These are phyloP conservation scores for Machaerirhynchus nigripectus DNA, from an alignment of 2,113 vertebrate species.

Conservation along the genomic window DNA sequence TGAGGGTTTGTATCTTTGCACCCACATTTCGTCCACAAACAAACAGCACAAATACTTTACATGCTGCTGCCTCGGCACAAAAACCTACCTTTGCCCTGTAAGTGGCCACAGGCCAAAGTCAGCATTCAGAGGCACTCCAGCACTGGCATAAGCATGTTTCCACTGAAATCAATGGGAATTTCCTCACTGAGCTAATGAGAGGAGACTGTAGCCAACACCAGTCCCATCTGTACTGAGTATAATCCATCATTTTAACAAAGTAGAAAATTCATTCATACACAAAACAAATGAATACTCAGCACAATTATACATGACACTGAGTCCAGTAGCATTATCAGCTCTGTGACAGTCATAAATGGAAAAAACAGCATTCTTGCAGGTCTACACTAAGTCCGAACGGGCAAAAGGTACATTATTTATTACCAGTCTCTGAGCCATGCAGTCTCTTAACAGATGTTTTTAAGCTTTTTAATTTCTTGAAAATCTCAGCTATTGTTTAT, in stretches of 20 bases:
- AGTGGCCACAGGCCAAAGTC: neutral
- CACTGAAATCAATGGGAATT: neutral
- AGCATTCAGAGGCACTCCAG: neutral
- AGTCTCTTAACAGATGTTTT: neutral
- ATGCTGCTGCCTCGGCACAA: neutral
- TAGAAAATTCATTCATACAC: neutral
- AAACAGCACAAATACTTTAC: neutral
- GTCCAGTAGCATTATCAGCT: neutral
- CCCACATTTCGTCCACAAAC: neutral
- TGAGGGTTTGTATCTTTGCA: neutral
- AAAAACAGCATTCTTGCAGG: neutral
- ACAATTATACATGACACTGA: neutral
- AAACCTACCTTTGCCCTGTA: neutral
- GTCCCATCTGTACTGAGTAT: neutral
- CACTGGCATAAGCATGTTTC: neutral
- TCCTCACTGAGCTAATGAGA: neutral
- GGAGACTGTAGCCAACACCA: neutral
- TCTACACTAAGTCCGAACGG: neutral
- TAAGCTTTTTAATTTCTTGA: neutral
- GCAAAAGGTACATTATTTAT: neutral
- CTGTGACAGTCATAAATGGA: neutral
- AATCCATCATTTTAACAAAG: conserved; percentile 13
- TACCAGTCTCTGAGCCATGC: neutral
- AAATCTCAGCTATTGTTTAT: neutral
- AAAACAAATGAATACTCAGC: neutral